phyloP scores from a whole-genome alignment of 2,797 vertebrate genomes.

The Trachops cirrhosus region DNA sequence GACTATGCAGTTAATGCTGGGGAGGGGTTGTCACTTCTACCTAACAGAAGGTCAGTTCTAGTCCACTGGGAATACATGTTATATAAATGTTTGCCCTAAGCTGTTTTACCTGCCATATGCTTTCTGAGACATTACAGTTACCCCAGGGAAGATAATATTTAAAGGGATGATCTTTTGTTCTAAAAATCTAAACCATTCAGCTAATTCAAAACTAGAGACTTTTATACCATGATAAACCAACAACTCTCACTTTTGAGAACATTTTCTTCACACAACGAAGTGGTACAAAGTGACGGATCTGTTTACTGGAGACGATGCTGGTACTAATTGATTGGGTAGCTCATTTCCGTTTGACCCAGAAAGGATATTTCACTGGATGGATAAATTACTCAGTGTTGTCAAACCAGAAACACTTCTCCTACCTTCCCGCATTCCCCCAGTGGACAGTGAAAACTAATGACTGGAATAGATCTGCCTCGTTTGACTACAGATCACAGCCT shows the following conservation, averaged over 20 bases:
- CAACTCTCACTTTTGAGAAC: not conserved
- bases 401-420: slow-evolving; percentile 26
- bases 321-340: slow-evolving; percentile 51
- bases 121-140: not conserved
- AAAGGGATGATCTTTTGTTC: not conserved
- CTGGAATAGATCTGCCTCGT: slow-evolving; percentile 38
- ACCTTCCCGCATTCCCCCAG: not conserved
- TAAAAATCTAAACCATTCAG: slow-evolving; percentile 33
- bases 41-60: not conserved
- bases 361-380: not conserved
- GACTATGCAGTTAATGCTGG: not conserved
- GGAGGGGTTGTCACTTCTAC: not conserved
- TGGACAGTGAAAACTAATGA: slow-evolving; percentile 53
- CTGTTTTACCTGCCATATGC: not conserved
- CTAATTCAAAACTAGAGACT: not conserved
- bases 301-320: not conserved
- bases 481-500: slow-evolving; percentile 35
- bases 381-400: slow-evolving; percentile 45
- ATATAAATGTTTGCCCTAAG: not conserved
- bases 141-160: not conserved
- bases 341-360: slow-evolving; percentile 51
- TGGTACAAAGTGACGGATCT: not conserved
- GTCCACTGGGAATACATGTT: not conserved
- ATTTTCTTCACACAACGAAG: not conserved
- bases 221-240: not conserved